Evolutionary conservation across 2,113 vertebrate genomes (phyloP), one percentile per base, ranked within the genome.

Genomic region (Charina bottae): DNA sequence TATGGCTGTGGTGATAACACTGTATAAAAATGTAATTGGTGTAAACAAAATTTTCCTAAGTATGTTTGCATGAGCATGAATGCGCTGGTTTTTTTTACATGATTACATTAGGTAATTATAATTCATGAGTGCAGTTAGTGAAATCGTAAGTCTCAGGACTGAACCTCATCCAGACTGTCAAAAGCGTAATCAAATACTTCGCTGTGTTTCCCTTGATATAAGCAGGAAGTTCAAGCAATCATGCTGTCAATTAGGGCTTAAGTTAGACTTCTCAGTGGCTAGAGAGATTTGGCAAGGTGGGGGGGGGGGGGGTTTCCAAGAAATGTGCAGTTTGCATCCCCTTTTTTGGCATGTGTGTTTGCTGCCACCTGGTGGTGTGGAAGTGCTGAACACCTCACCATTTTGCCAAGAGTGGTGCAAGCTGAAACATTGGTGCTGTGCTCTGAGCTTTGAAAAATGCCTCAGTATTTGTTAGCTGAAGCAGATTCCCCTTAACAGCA

Each of bases 341-440:
- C 12, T n/a, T 93, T 94, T 96, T 95, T 97, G 37, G 11, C 92
- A 72, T 95, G 98, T 97, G 96, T 96, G 98, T 98, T 98, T 98
- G 98, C 98, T 99, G 99, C 99, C 99, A 99, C 98, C 99, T 99
- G 97, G 98, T 98, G 98, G 93, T 60, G 7, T 49, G 19, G 55
- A 37, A 23, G 9, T 0, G 6, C 33, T 59, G 46, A 78, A 87
- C 60, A 1, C 23, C 55, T 68, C 87, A 92, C 87, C 46, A 3
- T 17, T 56, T 85, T 53, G n/a, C 0, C 0, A 8, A 94, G 89
- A 89, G 72, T 17, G 2, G 28, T 53, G 91, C 94, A 92, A 86
- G 0, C 10, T 90, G 58, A 94, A 95, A 87, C 1, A 4, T n/a
- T 91, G 37, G 0, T 89, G 28, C 24, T 37, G 93, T 33, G 59